Percentiles rank a stretch among this genome's conserved stretches.
Evolutionary conservation across 2,888 invertebrate genomes (phyloP).

Genomic region (Philereme transversata): DNA sequence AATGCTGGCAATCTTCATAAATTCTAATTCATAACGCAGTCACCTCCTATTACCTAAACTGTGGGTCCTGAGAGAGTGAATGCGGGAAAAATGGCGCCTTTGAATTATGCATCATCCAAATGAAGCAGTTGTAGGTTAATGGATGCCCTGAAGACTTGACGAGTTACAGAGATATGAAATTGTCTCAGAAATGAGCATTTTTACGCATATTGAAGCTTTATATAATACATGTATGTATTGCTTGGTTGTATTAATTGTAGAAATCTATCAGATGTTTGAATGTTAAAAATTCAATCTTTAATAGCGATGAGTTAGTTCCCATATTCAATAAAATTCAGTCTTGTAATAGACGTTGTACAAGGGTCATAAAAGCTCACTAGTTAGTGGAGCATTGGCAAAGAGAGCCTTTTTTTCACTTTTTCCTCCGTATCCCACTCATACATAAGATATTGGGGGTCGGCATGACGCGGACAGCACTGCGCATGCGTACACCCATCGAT

Average conservation of each 20-base stretch:
- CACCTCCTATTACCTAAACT: constrained; percentile 13
- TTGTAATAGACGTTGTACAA: too few relatives aligned
- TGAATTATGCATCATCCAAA: constrained; percentile 35
- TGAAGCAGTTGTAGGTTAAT: constrained; percentile 32
- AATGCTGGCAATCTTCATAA: not conserved
- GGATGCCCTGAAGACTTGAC: constrained; percentile 20
- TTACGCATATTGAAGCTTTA: not conserved
- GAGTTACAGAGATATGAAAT: not conserved
- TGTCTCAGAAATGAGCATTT: not conserved
- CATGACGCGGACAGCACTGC: constrained; percentile 61
- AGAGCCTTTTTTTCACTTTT: constrained; percentile 64
- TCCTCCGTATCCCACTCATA: constrained; percentile 71
- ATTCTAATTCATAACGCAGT: constrained; percentile 7
- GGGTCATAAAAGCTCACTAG: constrained; percentile 36
- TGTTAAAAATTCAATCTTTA: not conserved
- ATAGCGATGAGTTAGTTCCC: not conserved
- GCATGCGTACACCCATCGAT: constrained; percentile 79
- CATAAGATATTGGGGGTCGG: constrained; percentile 78
- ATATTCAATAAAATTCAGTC: constrained; percentile 11
- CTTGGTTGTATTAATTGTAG: not conserved
- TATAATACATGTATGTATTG: too few relatives aligned
- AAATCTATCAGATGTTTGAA: not conserved
- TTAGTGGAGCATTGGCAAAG: constrained; percentile 41
- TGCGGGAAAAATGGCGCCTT: constrained; percentile 28
- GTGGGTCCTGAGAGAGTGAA: constrained; percentile 24